Conservation (phyloP, 2,113 vertebrate genomes). For the Diadophis punctatus region DNA sequence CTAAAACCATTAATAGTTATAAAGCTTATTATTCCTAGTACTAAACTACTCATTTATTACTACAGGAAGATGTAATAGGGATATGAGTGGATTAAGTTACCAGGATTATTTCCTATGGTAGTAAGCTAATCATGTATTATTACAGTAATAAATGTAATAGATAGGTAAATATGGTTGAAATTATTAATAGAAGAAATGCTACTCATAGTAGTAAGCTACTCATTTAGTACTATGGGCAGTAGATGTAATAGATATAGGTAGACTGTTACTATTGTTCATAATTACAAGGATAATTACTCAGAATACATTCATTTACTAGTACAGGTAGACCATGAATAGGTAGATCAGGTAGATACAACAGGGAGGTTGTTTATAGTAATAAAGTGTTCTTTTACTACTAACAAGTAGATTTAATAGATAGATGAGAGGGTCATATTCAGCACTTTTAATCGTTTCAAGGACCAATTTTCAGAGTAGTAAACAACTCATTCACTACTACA, state of each 20-base stretch:
- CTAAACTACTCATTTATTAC: not conserved
- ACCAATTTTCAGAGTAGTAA: not conserved
- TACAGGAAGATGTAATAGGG: not conserved
- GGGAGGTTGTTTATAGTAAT: not conserved
- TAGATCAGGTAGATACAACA: not conserved
- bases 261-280: not conserved
- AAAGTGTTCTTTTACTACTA: not conserved
- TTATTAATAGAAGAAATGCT: not conserved
- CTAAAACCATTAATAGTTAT: not conserved
- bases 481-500: not conserved
- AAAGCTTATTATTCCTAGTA: not conserved
- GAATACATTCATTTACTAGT: not conserved
- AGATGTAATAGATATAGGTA: not conserved
- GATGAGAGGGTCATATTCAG: not conserved
- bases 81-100: not conserved
- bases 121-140: not conserved
- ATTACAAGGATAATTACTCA: not conserved
- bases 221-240: not conserved
- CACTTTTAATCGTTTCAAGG: not conserved
- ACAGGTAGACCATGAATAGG: not conserved
- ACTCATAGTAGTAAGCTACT: not conserved
- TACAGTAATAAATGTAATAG: not conserved
- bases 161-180: not conserved
- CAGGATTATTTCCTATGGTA: not conserved
- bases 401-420: not conserved